A percentile compares a stretch with the other conserved stretches of the same genome.
These are phyloP conservation scores for Helobdella robusta DNA, from an alignment of 2,888 invertebrate genomes.

Conservation along the genomic window DNA sequence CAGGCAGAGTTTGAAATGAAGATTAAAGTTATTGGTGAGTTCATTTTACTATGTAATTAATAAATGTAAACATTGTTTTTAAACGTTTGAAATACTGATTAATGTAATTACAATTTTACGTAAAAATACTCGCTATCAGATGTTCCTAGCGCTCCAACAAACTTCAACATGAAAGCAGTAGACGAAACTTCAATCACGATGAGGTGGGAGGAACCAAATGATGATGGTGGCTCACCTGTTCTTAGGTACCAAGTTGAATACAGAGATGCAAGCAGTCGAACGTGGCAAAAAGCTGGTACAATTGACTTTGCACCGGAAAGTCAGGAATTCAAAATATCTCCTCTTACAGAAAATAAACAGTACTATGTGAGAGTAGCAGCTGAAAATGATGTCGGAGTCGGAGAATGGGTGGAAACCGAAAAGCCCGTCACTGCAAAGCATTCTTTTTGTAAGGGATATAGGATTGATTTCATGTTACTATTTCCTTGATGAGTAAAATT, in stretches of 20 bases:
- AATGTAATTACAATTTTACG: neutral
- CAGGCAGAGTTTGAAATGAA: constrained; percentile 60
- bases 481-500: neutral
- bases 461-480: neutral
- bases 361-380: constrained; percentile 78
- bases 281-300: constrained; percentile 57
- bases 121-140: constrained; percentile 27
- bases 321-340: constrained; percentile 31
- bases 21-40: constrained; percentile 41
- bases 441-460: constrained; percentile 28
- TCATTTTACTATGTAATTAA: neutral
- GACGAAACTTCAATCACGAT: constrained; percentile 41
- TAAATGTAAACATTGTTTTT: neutral
- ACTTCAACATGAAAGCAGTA: constrained; percentile 41
- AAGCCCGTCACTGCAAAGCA: constrained; percentile 40
- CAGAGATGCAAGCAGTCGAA: constrained; percentile 61
- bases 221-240: constrained; percentile 43
- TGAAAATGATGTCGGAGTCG: constrained; percentile 56
- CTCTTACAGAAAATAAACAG: constrained; percentile 43
- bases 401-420: constrained; percentile 42
- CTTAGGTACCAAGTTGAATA: constrained; percentile 44
- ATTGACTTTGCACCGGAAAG: constrained; percentile 33
- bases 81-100: neutral
- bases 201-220: constrained; percentile 41
- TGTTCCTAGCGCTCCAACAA: constrained; percentile 40